A percentile compares a stretch with the other conserved stretches of the same genome.
These are phyloP conservation scores for Anseranas semipalmata DNA, from an alignment of 2,113 vertebrate species.

Conservation along the genomic window DNA sequence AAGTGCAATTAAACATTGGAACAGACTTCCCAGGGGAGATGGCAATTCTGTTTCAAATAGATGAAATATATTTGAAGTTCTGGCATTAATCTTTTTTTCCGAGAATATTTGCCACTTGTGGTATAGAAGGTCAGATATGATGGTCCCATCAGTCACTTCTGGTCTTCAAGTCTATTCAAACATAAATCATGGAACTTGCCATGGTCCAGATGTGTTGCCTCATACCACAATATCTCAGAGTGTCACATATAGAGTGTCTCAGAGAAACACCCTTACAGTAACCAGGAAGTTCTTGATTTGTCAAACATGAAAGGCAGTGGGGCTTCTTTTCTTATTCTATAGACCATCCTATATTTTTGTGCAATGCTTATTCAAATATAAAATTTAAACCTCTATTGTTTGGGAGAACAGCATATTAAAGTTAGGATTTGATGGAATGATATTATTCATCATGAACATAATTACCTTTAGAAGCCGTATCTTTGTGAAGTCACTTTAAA, in stretches of 20 bases:
- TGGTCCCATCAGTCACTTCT: neutral
- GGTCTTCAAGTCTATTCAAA: neutral
- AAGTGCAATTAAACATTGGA: neutral
- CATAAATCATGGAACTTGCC: neutral
- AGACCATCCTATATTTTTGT: neutral
- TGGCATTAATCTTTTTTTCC: neutral
- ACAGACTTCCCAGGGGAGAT: neutral
- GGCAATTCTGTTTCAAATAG: neutral
- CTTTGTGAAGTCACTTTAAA: neutral
- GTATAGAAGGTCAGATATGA: neutral
- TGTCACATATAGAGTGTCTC: neutral
- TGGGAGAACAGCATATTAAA: neutral
- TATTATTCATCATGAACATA: neutral
- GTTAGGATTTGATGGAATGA: neutral
- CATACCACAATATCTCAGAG: neutral
- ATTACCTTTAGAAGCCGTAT: neutral
- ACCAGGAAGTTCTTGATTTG: neutral
- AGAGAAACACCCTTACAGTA: neutral
- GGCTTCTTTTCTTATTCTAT: neutral
- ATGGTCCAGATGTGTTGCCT: neutral
- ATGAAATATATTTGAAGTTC: neutral
- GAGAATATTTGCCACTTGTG: neutral
- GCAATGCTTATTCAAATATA: neutral
- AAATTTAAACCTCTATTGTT: neutral
- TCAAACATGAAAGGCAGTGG: neutral